Evolutionary conservation across 2,113 vertebrate species (phyloP).

Genomic region (Platichthys flesus): DNA sequence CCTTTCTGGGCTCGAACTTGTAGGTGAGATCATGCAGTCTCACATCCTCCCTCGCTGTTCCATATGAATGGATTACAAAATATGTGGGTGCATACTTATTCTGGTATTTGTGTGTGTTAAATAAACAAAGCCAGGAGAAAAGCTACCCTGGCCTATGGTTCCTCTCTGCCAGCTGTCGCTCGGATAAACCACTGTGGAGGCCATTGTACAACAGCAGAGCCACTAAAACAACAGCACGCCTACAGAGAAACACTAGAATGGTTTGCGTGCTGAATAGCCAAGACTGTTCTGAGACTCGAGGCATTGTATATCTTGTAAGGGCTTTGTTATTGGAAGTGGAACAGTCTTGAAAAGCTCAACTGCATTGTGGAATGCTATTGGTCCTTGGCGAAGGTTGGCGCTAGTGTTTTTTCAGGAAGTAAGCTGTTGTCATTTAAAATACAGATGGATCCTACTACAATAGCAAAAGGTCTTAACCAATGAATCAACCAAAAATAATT

Average conservation of each 20-base stretch:
- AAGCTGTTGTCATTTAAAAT: not conserved
- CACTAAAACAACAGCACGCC: constrained; percentile 72
- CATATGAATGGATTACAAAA: constrained; percentile 42
- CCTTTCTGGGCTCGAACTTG: not conserved
- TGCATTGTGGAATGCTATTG: constrained; percentile 26
- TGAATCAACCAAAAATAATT: not conserved
- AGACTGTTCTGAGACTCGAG: constrained; percentile 54
- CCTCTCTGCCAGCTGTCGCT: constrained; percentile 30
- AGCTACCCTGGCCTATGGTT: constrained; percentile 54
- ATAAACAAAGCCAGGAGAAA: constrained; percentile 63
- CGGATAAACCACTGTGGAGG: constrained; percentile 46
- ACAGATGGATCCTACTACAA: not conserved
- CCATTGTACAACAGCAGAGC: constrained; percentile 63
- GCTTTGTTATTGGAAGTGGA: constrained; percentile 61
- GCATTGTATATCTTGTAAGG: constrained; percentile 43
- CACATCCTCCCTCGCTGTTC: constrained; percentile 26
- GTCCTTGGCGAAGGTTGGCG: not conserved
- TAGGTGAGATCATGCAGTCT: constrained; percentile 4
- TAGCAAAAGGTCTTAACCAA: not conserved
- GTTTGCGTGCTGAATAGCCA: constrained; percentile 38
- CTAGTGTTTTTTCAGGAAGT: not conserved
- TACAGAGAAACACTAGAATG: constrained; percentile 57
- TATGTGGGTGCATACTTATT: constrained; percentile 14
- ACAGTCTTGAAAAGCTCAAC: constrained; percentile 47
- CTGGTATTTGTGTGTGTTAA: constrained; percentile 36